Base-by-base conservation (phyloP, 1,140 invertebrate genomes). In the Dolichoris vasculosae region DNA sequence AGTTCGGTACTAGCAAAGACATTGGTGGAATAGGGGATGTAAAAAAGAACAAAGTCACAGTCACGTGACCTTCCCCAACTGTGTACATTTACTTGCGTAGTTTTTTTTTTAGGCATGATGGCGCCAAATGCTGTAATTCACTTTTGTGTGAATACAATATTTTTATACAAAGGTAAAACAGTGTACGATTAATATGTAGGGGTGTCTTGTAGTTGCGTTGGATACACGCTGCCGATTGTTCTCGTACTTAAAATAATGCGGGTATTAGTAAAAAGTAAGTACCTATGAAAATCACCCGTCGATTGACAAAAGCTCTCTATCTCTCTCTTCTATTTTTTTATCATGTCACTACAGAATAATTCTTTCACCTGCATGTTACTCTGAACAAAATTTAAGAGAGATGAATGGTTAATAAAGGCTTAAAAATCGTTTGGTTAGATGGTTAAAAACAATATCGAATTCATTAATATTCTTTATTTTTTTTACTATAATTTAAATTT, bases 61-160 rank as follows among this genome's bases (percentile, higher is more conserved):
- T 94, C 94, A 95, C 94, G 94, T 95, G 94, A 94, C 90, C 89
- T 75, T 63, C 51, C 85, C 43, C 20, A 46, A 38, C 43, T 77
- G 77, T 26, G 51, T 46, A 77, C 46, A n/a, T 90, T 88, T 89
- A 91, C 87, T 91, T 91, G 91, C 90, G 93, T 92, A 93, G 92
- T 94, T 93, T 93, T 94, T 94, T 94, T 94, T 94, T 93, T 92
- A 93, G 92, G 92, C 92, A 94, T 94, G 93, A 94, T 94, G 94
- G 94, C 94, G 94, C 94, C 94, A 95, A 95, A 94, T 90, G 91
- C 91, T 91, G 91, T 90, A 92, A 91, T 91, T 88, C 90, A 90
- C 90, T 91, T 92, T 92, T 90, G 91, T 93, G 92, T 92, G 90
- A 91, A 92, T 93, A 92, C 89, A 91, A 90, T 89, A 89, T 88